Evolutionary conservation across 2,113 vertebrate genomes (phyloP), one percentile per base, ranked within the genome.

Genomic region (Rhagologus leucostigma): DNA sequence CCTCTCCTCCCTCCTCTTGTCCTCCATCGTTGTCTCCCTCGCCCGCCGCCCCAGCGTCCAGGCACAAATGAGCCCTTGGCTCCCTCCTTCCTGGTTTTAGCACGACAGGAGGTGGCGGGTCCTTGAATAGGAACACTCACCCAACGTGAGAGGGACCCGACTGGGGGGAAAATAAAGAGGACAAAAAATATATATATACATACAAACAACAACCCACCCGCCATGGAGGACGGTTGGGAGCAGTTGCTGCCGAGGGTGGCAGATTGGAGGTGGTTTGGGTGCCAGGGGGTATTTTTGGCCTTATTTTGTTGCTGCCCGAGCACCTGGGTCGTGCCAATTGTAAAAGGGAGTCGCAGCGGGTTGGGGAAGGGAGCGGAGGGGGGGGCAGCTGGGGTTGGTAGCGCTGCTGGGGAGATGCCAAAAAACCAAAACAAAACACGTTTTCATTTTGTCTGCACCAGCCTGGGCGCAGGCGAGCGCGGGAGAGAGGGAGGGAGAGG

Each of bases 391-490:
- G 22, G 89, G 86, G 84, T 80, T 95, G 92, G 90, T 81, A 94
- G 91, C 19, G 9, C 95, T 92, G 92, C 83, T 91, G 92, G 92
- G 94, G 91, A 94, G 91, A 96, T 96, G 94, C 94, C 95, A 97
- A 92, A 93, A 95, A 88, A 84, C 63, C 87, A 91, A 90, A 95
- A 93, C 95, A 96, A 96, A 95, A 93, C 97, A 93, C 87, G 79
- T 93, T 97, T 97, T 96, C 93, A 91, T 97, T 96, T 95, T 96
- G 95, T 93, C 92, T 93, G 95, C 96, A 96, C 95, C 96, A 97
- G 93, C 86, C 89, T 91, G 78, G 87, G 95, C 76, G 80, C 94
- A 60, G 93, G 77, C 68, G 42, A 96, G 89, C 22, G 30, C 64
- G 30, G 86, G 88, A 86, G 90, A 84, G 87, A 88, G 77, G 68